Conservation (phyloP, 2,797 vertebrate species). For the Chaetodon trifasciatus region DNA sequence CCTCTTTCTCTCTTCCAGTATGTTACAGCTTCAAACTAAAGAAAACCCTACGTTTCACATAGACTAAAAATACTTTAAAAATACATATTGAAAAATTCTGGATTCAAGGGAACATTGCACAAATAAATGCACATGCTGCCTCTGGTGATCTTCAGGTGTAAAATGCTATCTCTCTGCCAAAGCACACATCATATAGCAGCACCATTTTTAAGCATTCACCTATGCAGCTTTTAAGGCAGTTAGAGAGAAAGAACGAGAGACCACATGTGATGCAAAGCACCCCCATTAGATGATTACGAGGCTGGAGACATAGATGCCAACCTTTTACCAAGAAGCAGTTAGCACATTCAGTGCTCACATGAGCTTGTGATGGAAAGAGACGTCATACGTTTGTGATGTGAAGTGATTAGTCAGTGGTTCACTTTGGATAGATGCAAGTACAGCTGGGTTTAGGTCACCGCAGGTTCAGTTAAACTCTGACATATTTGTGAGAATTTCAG, state of each 20-base stretch:
- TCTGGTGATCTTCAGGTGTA: neutral
- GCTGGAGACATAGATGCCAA: neutral
- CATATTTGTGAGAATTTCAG: neutral
- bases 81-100: neutral
- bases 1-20: neutral
- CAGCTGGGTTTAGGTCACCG: too few species aligned
- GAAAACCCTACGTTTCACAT: neutral
- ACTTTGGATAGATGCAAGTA: neutral
- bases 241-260: constrained; percentile 2
- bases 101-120: neutral
- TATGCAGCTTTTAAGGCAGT: constrained; percentile 26
- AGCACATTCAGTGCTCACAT: neutral
- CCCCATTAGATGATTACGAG: constrained; percentile 12
- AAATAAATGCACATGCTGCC: neutral
- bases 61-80: neutral
- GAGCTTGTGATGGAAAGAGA: neutral
- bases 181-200: neutral
- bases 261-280: neutral
- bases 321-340: neutral
- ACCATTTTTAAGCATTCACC: constrained; percentile 10
- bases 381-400: neutral
- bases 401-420: neutral
- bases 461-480: too few species aligned
- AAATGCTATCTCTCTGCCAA: neutral
- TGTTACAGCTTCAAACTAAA: neutral